Evolutionary conservation across 1,140 invertebrate species (phyloP).

Genomic region (Helicoverpa zea): DNA sequence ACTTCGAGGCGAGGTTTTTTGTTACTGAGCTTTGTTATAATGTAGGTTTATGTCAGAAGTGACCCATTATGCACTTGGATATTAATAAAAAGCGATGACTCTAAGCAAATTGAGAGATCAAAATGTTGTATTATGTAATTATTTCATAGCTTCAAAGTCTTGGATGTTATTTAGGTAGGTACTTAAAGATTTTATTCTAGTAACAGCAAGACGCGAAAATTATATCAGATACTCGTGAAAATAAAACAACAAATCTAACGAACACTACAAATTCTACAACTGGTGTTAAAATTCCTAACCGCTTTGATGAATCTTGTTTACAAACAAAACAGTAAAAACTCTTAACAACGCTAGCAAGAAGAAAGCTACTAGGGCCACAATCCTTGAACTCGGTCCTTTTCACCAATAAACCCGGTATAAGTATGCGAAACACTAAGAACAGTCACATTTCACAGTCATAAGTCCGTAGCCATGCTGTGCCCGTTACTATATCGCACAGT

Average conservation of each 20-base stretch:
- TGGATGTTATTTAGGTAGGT: neutral
- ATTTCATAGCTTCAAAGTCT: neutral
- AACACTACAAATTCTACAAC: neutral
- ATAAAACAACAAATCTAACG: neutral
- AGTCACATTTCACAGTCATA: conserved; percentile 47
- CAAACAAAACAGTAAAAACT: neutral
- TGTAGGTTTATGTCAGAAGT: conserved; percentile 3
- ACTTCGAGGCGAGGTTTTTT: conserved; percentile 3
- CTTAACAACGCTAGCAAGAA: neutral
- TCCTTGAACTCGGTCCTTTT: conserved; percentile 27
- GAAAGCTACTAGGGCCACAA: neutral
- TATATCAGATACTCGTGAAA: neutral
- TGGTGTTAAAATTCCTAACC: neutral
- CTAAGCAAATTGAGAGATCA: neutral
- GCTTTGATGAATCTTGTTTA: neutral
- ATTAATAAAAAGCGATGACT: conserved; percentile 8
- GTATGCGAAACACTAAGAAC: conserved; percentile 42
- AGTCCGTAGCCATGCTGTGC: conserved; percentile 44
- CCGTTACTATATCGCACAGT: conserved; percentile 76
- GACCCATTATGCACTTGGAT: neutral
- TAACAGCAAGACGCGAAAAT: neutral
- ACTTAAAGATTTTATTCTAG: neutral
- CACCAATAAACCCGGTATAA: conserved; percentile 28
- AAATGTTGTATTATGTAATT: neutral
- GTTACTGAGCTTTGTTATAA: conserved; percentile 1